These are phyloP conservation scores for Agrenia bidenticulata DNA, from an alignment of 2,888 invertebrate genomes.

Conservation along the genomic window DNA sequence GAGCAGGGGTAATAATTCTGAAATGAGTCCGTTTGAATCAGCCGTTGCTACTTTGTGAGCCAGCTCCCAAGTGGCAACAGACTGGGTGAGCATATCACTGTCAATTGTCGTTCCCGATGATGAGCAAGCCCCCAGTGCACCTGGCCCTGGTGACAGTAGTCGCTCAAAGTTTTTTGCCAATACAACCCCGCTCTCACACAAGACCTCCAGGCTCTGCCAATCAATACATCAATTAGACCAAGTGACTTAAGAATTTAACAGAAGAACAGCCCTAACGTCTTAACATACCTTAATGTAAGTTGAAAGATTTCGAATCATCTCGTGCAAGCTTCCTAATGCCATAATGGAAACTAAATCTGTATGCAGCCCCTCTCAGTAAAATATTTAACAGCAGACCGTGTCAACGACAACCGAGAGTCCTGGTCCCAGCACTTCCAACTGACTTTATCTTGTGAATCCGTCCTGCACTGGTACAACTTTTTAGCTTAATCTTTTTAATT, in stretches of 20 bases:
- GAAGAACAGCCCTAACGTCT: too few relatives aligned
- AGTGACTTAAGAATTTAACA: neutral
- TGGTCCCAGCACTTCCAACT: too few relatives aligned
- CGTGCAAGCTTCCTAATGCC: slow-evolving; percentile 50
- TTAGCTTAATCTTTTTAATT: too few relatives aligned
- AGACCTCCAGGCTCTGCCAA: slow-evolving; percentile 51
- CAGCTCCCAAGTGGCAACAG: slow-evolving; percentile 53
- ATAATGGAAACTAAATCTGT: too few relatives aligned
- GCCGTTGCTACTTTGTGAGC: slow-evolving; percentile 24
- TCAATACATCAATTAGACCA: slow-evolving; percentile 1
- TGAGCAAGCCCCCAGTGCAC: slow-evolving; percentile 32
- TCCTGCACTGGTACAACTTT: too few relatives aligned
- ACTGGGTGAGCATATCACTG: slow-evolving; percentile 51
- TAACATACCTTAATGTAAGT: slow-evolving; percentile 52
- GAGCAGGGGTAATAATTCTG: slow-evolving; percentile 51
- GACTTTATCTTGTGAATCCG: too few relatives aligned
- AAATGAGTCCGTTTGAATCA: slow-evolving; percentile 51
- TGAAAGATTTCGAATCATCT: slow-evolving; percentile 52
- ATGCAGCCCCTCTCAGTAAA: too few relatives aligned
- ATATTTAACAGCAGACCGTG: too few relatives aligned
- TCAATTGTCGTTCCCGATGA: slow-evolving; percentile 46
- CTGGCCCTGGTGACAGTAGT: slow-evolving; percentile 47
- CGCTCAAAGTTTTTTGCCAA: slow-evolving; percentile 53
- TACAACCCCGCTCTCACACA: slow-evolving; percentile 51
- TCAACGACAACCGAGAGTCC: too few relatives aligned